Percentiles rank a stretch among this genome's conserved stretches.
These are phyloP conservation scores for Pipistrellus pygmaeus DNA, from an alignment of 2,797 vertebrate species.

Conservation along the genomic window DNA sequence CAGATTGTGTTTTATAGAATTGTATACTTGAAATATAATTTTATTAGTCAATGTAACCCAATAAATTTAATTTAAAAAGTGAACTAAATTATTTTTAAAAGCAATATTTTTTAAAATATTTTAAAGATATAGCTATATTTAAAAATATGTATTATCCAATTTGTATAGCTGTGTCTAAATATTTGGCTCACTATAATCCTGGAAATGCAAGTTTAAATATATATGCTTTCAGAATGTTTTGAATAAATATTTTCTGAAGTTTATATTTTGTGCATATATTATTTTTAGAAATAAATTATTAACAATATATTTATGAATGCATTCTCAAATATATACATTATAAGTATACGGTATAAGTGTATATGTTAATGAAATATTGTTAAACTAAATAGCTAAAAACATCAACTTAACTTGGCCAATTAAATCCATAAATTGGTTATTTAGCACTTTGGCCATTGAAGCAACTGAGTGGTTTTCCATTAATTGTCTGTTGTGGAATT, in stretches of 20 bases:
- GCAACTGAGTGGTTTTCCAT: constrained; percentile 1
- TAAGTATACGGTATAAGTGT: background rate
- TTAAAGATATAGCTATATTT: background rate
- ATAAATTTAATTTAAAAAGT: background rate
- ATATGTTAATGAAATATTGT: background rate
- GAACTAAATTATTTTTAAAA: background rate
- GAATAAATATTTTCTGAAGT: background rate
- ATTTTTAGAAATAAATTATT: constrained; percentile 7
- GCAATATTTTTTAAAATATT: background rate
- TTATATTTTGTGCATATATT: background rate
- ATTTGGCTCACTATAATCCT: background rate
- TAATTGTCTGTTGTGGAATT: background rate
- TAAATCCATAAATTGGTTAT: background rate
- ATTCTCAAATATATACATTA: background rate
- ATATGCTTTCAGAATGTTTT: background rate
- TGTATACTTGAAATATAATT: background rate
- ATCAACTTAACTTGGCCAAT: background rate
- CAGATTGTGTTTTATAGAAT: background rate
- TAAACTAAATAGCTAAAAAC: constrained; percentile 10
- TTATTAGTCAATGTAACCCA: background rate
- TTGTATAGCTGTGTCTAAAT: background rate
- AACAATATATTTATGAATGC: background rate
- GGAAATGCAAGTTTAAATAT: background rate
- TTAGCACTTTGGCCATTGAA: constrained; percentile 15
- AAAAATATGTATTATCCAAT: background rate